Conservation (phyloP, 2,888 invertebrate genomes). For the Acholoe squamosa region DNA sequence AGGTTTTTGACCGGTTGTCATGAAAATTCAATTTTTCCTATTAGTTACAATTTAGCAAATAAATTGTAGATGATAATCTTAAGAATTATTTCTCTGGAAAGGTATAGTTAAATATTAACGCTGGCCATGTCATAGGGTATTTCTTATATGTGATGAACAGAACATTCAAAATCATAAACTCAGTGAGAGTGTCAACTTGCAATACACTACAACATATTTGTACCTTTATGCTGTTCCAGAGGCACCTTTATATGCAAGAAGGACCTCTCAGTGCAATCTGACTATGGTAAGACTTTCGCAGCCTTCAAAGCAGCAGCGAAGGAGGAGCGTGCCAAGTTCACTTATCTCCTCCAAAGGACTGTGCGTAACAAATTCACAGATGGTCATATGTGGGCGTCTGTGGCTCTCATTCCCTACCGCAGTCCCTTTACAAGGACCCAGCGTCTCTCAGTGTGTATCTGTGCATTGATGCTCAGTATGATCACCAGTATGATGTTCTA, state of each 20-base stretch:
- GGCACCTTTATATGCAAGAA: constrained; percentile 77
- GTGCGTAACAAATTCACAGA: constrained; percentile 81
- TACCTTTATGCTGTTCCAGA: constrained; percentile 69
- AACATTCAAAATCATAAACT: too few species aligned
- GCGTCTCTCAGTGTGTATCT: constrained; percentile 73
- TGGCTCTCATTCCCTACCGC: constrained; percentile 83
- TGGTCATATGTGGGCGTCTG: constrained; percentile 84
- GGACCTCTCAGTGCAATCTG: constrained; percentile 82
- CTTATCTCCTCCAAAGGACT: constrained; percentile 80
- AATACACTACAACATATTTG: too few species aligned
- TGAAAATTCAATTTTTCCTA: too few species aligned
- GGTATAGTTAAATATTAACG: too few species aligned
- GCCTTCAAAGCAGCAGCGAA: constrained; percentile 80
- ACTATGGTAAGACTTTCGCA: constrained; percentile 83
- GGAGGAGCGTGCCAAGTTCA: constrained; percentile 81
- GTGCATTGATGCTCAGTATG: constrained; percentile 74
- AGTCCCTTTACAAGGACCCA: constrained; percentile 82
- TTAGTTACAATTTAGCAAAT: too few species aligned
- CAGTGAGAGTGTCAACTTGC: too few species aligned
- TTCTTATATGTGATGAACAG: too few species aligned
- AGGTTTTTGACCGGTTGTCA: too few species aligned
- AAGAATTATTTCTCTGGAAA: too few species aligned
- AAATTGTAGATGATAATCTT: too few species aligned
- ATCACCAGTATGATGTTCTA: constrained; percentile 74
- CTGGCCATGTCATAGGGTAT: too few species aligned